These are phyloP conservation scores for Sympetrum striolatum DNA, from an alignment of 2,888 invertebrate species.

Conservation along the genomic window DNA sequence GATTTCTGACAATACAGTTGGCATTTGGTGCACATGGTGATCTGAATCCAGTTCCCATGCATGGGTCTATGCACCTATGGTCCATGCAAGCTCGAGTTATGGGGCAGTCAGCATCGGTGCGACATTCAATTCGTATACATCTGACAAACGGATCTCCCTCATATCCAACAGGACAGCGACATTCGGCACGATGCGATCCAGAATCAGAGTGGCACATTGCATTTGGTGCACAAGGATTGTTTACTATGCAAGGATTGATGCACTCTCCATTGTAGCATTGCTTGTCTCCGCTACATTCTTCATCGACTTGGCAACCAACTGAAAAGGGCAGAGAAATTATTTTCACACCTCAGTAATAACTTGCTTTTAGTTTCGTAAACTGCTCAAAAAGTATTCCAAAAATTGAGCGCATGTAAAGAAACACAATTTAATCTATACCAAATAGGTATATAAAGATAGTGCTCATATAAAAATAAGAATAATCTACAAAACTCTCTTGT, in stretches of 20 bases:
- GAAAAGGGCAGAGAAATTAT: constrained; percentile 53
- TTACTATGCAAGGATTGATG: constrained; percentile 78
- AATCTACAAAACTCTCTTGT: no score
- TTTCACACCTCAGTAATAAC: no score
- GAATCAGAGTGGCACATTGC: constrained; percentile 81
- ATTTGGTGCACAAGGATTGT: constrained; percentile 82
- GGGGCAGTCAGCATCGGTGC: constrained; percentile 79
- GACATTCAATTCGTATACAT: constrained; percentile 81
- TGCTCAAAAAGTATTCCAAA: neutral
- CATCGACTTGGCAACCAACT: constrained; percentile 84
- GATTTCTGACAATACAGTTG: constrained; percentile 79
- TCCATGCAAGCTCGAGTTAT: constrained; percentile 74
- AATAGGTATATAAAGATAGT: no score
- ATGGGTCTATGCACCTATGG: constrained; percentile 81
- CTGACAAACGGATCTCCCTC: constrained; percentile 81
- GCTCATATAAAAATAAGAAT: no score
- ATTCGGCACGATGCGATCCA: constrained; percentile 75
- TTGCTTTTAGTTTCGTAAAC: neutral
- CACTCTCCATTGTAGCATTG: constrained; percentile 85
- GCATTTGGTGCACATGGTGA: constrained; percentile 86
- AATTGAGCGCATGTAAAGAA: no score
- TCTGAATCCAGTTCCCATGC: constrained; percentile 66
- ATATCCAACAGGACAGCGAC: constrained; percentile 78
- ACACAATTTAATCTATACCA: no score
- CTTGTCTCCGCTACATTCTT: constrained; percentile 79